phyloP scores from a whole-genome alignment of 2,888 invertebrate species.

The Mechanitis mazaeus region DNA sequence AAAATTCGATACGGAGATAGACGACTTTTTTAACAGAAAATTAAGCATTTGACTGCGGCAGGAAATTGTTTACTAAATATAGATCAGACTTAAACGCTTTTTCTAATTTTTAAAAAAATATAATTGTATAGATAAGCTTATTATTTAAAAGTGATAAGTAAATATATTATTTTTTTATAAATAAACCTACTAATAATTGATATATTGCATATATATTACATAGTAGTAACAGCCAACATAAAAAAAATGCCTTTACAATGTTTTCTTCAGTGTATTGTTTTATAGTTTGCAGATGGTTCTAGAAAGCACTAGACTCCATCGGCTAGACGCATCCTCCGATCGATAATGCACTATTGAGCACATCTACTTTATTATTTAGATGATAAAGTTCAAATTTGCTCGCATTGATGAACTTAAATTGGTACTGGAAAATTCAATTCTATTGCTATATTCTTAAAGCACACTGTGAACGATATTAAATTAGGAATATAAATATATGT shows the following conservation, averaged over 20 bases:
- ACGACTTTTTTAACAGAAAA: slow-evolving; percentile 2
- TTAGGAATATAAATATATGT: slow-evolving; percentile 2
- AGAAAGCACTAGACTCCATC: slow-evolving; percentile 19
- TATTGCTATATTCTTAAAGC: slow-evolving; percentile 3
- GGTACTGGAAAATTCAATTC: slow-evolving; percentile 5
- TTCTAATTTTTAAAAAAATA: too few species aligned
- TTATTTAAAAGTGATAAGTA: too few species aligned
- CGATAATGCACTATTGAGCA: slow-evolving; percentile 18
- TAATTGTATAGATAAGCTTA: too few species aligned
- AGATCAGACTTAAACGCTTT: too few species aligned
- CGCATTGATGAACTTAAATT: slow-evolving; percentile 6
- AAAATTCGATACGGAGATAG: slow-evolving; percentile 19
- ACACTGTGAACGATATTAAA: slow-evolving; percentile 2
- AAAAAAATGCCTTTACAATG: too few species aligned
- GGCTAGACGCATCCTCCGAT: slow-evolving; percentile 21
- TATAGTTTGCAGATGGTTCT: neutral
- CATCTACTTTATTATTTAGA: slow-evolving; percentile 12
- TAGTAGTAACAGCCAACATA: too few species aligned
- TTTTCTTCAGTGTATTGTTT: too few species aligned
- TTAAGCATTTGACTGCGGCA: neutral
- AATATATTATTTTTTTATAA: too few species aligned
- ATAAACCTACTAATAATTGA: too few species aligned
- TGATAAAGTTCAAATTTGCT: slow-evolving; percentile 19
- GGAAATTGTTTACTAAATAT: too few species aligned
- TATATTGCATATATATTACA: too few species aligned